A percentile compares a stretch with the other conserved stretches of the same genome.
phyloP scores from a whole-genome alignment of 2,113 vertebrate genomes.

The Dromiciops gliroides region DNA sequence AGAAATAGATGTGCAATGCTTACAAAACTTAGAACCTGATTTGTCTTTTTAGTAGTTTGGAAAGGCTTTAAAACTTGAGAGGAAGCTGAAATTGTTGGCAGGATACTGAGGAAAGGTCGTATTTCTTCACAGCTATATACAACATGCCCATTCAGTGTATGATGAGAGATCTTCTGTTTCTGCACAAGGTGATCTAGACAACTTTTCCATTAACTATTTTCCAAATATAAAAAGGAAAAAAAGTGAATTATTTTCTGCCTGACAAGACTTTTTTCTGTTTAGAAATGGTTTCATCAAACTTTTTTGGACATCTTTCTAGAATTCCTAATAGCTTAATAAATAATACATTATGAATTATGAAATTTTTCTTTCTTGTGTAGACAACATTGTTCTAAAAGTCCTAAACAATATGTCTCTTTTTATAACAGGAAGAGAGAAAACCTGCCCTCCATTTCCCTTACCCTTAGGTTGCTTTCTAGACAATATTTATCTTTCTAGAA shows the following conservation, averaged over 20 bases:
- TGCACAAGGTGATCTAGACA: background rate
- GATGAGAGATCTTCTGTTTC: background rate
- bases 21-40: background rate
- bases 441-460: background rate
- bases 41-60: background rate
- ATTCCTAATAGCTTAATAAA: background rate
- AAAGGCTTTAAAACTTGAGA: background rate
- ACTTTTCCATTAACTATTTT: background rate
- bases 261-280: too few species aligned
- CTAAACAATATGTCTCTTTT: background rate
- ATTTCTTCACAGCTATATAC: background rate
- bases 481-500: background rate
- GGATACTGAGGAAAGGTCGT: rapidly evolving
- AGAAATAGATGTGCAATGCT: rapidly evolving
- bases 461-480: too few species aligned
- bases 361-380: background rate
- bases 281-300: background rate
- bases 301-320: background rate
- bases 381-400: background rate
- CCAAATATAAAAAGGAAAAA: background rate
- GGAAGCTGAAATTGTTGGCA: background rate
- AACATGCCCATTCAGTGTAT: background rate
- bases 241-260: background rate
- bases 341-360: background rate
- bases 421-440: background rate